Evolutionary conservation across 2,888 invertebrate genomes (phyloP).

Genomic region (Anarsia innoxiella): DNA sequence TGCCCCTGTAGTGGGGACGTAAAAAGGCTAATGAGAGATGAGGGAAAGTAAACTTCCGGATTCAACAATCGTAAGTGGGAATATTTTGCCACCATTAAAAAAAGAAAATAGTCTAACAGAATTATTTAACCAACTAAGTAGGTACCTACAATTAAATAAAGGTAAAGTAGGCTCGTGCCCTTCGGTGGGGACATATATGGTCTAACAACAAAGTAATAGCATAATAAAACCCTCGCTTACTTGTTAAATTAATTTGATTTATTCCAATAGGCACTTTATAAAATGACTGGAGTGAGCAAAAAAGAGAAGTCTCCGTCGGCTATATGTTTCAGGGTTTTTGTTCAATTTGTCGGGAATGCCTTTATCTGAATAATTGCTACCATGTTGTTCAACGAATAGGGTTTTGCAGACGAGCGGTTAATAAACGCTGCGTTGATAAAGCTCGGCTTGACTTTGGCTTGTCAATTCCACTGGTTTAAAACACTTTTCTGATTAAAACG

Average conservation of each 20-base stretch:
- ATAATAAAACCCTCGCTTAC: background rate
- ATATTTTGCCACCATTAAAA: too few relatives aligned
- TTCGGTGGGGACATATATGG: background rate
- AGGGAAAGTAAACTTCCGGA: too few relatives aligned
- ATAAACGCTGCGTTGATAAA: background rate
- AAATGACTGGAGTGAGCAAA: background rate
- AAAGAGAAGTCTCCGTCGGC: conserved; percentile 10
- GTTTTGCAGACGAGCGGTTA: conserved; percentile 30
- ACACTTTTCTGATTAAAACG: background rate
- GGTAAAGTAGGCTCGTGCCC: background rate
- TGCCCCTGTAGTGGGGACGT: too few relatives aligned
- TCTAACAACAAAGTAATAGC: background rate
- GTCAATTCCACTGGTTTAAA: background rate
- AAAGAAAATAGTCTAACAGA: too few relatives aligned
- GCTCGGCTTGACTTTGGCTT: background rate
- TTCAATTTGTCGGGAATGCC: conserved; percentile 65
- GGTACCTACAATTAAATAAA: too few relatives aligned
- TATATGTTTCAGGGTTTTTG: conserved; percentile 24
- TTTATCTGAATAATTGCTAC: conserved; percentile 74
- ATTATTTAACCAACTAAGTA: too few relatives aligned
- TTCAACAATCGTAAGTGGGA: too few relatives aligned
- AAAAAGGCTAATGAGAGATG: too few relatives aligned
- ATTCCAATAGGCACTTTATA: background rate
- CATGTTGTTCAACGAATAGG: conserved; percentile 50
- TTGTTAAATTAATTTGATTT: background rate